These are phyloP conservation scores for Catostomus latipinnis DNA, from an alignment of 2,797 vertebrate genomes.

Conservation along the genomic window DNA sequence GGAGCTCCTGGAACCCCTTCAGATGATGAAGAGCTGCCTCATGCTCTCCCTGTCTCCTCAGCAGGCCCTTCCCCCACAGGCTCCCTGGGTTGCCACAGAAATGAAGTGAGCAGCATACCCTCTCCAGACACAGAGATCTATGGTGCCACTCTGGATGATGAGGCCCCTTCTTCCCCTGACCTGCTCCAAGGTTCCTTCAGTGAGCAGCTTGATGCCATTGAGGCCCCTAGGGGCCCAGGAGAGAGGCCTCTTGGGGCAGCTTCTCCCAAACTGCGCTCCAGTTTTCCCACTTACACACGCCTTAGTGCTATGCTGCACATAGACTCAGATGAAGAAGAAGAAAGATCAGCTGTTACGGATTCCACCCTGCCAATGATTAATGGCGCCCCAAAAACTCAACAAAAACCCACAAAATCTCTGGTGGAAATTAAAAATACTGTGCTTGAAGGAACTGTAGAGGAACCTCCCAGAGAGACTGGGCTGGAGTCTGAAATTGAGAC, in stretches of 20 bases:
- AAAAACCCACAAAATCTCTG: constrained; percentile 8
- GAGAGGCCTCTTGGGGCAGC: constrained; percentile 87
- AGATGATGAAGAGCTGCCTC: constrained; percentile 91
- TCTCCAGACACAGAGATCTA: constrained; percentile 70
- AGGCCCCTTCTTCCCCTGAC: constrained; percentile 66
- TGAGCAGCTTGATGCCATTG: constrained; percentile 91
- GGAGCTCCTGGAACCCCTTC: constrained; percentile 95
- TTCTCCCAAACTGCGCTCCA: constrained; percentile 91
- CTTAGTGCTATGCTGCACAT: constrained; percentile 97
- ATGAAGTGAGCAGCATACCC: constrained; percentile 69
- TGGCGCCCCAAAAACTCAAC: constrained; percentile 62
- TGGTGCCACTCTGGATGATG: constrained; percentile 69
- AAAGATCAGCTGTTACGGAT: constrained; percentile 83
- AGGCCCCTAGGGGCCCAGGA: constrained; percentile 80
- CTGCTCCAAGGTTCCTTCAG: constrained; percentile 89
- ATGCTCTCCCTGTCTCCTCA: constrained; percentile 77
- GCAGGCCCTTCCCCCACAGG: constrained; percentile 76
- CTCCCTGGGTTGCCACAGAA: constrained; percentile 82
- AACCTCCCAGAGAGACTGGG: constrained; percentile 17
- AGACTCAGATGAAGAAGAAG: constrained; percentile 95
- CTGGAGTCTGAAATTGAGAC: constrained; percentile 50
- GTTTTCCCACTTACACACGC: constrained; percentile 94
- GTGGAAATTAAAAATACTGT: constrained; percentile 14
- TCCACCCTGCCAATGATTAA: constrained; percentile 77
- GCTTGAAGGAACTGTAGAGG: constrained; percentile 42